Evolutionary conservation across 2,797 vertebrate genomes (phyloP).

Genomic region (Eleutherodactylus coqui): DNA sequence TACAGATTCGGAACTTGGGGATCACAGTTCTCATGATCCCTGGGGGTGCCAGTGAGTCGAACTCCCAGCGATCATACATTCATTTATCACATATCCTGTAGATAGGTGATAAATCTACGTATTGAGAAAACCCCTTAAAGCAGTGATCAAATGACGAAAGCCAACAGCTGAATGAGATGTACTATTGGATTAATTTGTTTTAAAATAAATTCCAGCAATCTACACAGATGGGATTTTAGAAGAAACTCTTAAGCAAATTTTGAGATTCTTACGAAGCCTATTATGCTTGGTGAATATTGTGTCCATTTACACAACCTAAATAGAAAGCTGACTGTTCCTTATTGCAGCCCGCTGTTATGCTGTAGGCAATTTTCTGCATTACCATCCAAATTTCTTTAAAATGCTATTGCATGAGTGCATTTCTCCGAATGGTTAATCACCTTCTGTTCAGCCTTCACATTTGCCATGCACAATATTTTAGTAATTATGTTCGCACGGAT

Average conservation of each 20-base stretch:
- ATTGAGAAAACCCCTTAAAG: too few species aligned
- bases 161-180: background rate
- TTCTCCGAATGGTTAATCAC: conserved; percentile 28
- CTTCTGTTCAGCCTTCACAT: conserved; percentile 39
- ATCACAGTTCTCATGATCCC: too few species aligned
- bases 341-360: conserved; percentile 23
- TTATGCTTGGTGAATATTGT: conserved; percentile 34
- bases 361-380: conserved; percentile 51
- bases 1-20: too few species aligned
- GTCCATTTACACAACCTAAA: conserved; percentile 22
- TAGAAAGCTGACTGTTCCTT: conserved; percentile 41
- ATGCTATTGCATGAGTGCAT: conserved; percentile 50
- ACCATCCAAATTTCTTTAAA: conserved; percentile 32
- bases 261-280: conserved; percentile 33
- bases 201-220: conserved; percentile 5
- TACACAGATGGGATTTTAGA: conserved; percentile 17
- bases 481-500: background rate
- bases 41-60: too few species aligned
- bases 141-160: background rate
- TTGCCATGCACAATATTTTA: conserved; percentile 7
- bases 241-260: conserved; percentile 17
- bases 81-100: too few species aligned
- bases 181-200: background rate
- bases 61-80: too few species aligned
- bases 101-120: too few species aligned